These are phyloP conservation scores for Andrena cerasifolii DNA, from an alignment of 1,140 invertebrate genomes.

Conservation along the genomic window DNA sequence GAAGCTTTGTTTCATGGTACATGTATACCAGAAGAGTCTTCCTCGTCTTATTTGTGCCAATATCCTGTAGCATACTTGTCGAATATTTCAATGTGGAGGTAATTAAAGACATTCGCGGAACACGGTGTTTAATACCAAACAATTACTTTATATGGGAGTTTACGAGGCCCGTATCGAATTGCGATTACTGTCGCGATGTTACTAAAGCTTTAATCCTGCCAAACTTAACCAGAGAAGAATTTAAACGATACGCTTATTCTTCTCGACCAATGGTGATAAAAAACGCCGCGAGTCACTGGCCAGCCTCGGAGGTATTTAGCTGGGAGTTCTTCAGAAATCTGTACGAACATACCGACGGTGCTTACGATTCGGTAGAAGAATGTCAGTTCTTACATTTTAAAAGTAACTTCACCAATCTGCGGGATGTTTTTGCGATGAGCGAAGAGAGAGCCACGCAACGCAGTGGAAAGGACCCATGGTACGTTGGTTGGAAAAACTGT, in stretches of 20 bases:
- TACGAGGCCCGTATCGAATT: slow-evolving; percentile 91
- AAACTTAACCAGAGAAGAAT: slow-evolving; percentile 87
- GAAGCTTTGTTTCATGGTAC: slow-evolving; percentile 12
- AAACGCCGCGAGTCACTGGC: slow-evolving; percentile 89
- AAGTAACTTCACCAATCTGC: slow-evolving; percentile 90
- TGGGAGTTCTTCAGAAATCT: slow-evolving; percentile 90
- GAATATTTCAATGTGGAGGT: slow-evolving; percentile 52
- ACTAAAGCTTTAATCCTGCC: slow-evolving; percentile 85
- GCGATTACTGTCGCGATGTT: slow-evolving; percentile 87
- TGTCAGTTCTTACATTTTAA: slow-evolving; percentile 96
- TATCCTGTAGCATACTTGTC: slow-evolving; percentile 56
- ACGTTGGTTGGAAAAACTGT: slow-evolving; percentile 96
- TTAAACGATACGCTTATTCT: slow-evolving; percentile 89
- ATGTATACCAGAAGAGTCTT: slow-evolving; percentile 48
- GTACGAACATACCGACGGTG: slow-evolving; percentile 86
- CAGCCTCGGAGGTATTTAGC: slow-evolving; percentile 87
- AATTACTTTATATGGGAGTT: slow-evolving; percentile 94
- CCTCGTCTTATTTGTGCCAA: slow-evolving; percentile 51
- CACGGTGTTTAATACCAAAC: slow-evolving; percentile 90
- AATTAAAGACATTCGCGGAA: slow-evolving; percentile 61
- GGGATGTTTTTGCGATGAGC: slow-evolving; percentile 91
- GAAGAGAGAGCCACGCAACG: slow-evolving; percentile 85
- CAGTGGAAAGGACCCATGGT: slow-evolving; percentile 89
- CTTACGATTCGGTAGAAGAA: slow-evolving; percentile 87
- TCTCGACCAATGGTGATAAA: slow-evolving; percentile 92